These are phyloP conservation scores for Pelecanoides urinatrix DNA, from an alignment of 2,113 vertebrate genomes.

Conservation along the genomic window DNA sequence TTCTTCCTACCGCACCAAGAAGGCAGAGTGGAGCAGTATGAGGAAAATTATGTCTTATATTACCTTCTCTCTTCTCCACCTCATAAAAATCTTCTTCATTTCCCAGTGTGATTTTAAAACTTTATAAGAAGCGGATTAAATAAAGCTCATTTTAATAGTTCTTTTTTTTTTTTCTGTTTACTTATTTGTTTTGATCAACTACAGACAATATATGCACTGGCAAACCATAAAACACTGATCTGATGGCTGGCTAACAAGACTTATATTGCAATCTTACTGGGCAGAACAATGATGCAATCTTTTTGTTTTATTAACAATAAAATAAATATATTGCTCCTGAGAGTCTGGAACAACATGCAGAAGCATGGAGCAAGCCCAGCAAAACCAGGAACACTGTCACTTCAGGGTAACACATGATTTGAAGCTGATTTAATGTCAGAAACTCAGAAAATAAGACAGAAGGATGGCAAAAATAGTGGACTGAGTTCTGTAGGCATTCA, in stretches of 20 bases:
- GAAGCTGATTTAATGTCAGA: neutral
- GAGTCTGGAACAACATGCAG: neutral
- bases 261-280: neutral
- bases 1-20: neutral
- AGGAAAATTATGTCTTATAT: neutral
- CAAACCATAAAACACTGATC: neutral
- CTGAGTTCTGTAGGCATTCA: neutral
- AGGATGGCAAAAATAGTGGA: neutral
- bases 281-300: neutral
- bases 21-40: neutral
- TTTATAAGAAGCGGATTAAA: neutral
- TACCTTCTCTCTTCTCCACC: neutral
- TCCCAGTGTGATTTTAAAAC: neutral
- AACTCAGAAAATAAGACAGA: neutral
- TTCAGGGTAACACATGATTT: neutral
- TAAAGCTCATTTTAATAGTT: neutral
- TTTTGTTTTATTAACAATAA: slow-evolving; percentile 22
- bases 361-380: neutral
- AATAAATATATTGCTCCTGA: neutral
- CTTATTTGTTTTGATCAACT: neutral
- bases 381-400: neutral
- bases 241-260: neutral
- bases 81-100: neutral
- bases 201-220: neutral
- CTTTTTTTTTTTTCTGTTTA: neutral